These are phyloP conservation scores for Tryphoninae sp. DNA, from an alignment of 2,888 invertebrate genomes.

Conservation along the genomic window DNA sequence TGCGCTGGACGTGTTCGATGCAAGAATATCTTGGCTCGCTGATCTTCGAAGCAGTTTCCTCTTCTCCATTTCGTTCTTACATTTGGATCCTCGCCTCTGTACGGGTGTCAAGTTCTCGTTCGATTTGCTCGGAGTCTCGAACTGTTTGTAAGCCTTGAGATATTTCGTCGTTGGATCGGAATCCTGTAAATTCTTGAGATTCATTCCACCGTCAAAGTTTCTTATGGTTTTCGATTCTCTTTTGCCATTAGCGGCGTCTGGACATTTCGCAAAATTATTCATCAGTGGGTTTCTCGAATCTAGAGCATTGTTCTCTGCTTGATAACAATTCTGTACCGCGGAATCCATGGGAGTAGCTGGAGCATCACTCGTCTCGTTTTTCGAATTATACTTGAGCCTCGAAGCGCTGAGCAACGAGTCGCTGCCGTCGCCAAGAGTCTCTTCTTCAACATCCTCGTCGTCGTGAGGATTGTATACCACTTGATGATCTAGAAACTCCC, in stretches of 20 bases:
- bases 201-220: constrained; percentile 61
- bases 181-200: constrained; percentile 32
- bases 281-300: constrained; percentile 13
- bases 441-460: constrained; percentile 84
- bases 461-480: constrained; percentile 84
- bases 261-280: neutral
- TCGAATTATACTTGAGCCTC: constrained; percentile 75
- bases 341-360: constrained; percentile 39
- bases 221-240: constrained; percentile 61
- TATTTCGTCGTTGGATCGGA: constrained; percentile 39
- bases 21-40: constrained; percentile 77
- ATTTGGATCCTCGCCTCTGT: constrained; percentile 68
- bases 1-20: constrained; percentile 71
- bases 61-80: constrained; percentile 74
- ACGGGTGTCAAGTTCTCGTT: constrained; percentile 56
- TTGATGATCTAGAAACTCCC: constrained; percentile 76
- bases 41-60: constrained; percentile 75
- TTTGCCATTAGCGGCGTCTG: neutral
- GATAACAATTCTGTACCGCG: constrained; percentile 33
- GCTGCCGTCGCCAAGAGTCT: constrained; percentile 83
- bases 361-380: constrained; percentile 62
- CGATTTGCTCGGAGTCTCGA: constrained; percentile 61
- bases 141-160: constrained; percentile 64
- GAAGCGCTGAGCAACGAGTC: constrained; percentile 88
- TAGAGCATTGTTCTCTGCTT: neutral